phyloP scores from a whole-genome alignment of 2,113 vertebrate genomes.

The Poeciliopsis turrubarensis region DNA sequence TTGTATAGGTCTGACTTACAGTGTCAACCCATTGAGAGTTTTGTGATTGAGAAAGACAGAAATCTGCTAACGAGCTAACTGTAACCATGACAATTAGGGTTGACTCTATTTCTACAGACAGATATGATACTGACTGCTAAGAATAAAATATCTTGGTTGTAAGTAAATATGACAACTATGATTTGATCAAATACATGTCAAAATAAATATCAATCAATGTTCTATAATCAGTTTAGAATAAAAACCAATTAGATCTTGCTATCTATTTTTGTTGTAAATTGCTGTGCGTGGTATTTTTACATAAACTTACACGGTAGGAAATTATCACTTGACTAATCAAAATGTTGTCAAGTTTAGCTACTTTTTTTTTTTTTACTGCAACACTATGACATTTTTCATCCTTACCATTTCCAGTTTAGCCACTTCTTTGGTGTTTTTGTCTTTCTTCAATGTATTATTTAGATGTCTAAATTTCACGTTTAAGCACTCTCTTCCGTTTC shows the following conservation, averaged over 20 bases:
- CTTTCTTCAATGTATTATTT: not conserved
- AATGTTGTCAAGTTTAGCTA: not conserved
- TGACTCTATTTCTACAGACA: not conserved
- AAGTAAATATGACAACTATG: no score
- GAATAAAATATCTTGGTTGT: not conserved
- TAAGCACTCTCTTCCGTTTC: constrained; percentile 12
- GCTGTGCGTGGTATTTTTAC: not conserved
- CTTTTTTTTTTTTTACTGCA: not conserved
- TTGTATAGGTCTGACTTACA: no score
- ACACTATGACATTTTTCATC: not conserved
- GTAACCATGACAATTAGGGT: not conserved
- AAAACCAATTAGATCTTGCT: no score
- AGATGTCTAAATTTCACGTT: not conserved
- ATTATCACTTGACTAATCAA: no score
- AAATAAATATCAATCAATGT: not conserved
- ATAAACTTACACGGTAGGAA: no score
- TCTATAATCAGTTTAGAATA: not conserved
- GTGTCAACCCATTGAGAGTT: no score
- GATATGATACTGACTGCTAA: not conserved
- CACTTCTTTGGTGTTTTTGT: not conserved
- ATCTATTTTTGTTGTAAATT: no score
- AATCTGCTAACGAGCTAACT: not conserved
- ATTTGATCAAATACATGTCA: not conserved
- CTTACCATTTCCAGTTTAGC: not conserved
- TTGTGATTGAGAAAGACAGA: not conserved